Conservation (phyloP, 2,888 invertebrate species). For the Teleogryllus oceanicus region DNA sequence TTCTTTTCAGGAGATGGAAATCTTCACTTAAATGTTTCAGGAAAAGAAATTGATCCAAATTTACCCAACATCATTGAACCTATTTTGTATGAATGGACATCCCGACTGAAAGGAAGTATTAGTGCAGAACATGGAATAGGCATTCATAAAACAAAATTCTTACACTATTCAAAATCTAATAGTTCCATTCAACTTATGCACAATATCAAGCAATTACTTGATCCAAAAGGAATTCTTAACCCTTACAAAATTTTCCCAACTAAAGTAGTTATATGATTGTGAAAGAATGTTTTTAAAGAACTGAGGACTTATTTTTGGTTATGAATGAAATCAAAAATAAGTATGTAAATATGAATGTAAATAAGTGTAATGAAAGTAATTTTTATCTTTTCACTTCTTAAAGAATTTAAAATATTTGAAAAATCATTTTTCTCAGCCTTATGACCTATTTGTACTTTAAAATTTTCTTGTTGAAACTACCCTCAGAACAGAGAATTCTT, state of each 20-base stretch:
- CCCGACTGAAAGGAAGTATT: conserved; percentile 75
- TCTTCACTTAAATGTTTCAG: conserved; percentile 83
- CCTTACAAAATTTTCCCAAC: conserved; percentile 80
- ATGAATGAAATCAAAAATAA: too few species aligned
- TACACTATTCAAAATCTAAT: conserved; percentile 70
- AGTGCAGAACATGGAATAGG: conserved; percentile 98
- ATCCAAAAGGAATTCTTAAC: conserved; percentile 91
- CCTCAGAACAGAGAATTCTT: too few species aligned
- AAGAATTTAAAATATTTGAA: too few species aligned
- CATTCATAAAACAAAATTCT: conserved; percentile 74
- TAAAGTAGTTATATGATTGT: neutral
- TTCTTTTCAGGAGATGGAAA: conserved; percentile 79
- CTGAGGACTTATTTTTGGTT: neutral
- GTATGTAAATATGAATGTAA: too few species aligned
- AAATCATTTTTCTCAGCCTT: too few species aligned
- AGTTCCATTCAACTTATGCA: conserved; percentile 79
- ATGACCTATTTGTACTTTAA: too few species aligned
- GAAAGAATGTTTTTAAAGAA: neutral
- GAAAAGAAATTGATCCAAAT: conserved; percentile 51
- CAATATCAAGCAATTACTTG: conserved; percentile 77
- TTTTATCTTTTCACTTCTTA: too few species aligned
- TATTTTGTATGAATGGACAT: conserved; percentile 80
- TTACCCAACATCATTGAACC: conserved; percentile 67
- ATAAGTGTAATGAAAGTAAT: too few species aligned
- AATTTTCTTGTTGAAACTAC: too few species aligned